A percentile compares a stretch with the other conserved stretches of the same genome.
These are phyloP conservation scores for Drosophila repleta DNA, from an alignment of 1,140 invertebrate species.

Conservation along the genomic window DNA sequence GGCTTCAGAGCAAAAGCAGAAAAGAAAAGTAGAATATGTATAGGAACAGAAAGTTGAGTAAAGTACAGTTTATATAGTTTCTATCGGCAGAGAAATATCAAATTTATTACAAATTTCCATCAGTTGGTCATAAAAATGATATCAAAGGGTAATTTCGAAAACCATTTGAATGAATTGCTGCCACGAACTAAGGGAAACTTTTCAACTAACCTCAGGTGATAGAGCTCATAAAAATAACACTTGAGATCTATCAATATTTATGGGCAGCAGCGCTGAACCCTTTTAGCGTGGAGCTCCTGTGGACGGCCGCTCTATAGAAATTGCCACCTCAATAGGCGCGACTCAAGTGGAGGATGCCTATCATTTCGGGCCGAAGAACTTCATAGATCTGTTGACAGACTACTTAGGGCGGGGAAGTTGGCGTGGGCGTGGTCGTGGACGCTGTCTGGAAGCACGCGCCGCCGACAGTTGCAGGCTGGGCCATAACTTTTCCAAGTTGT, in stretches of 20 bases:
- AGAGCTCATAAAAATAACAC: conserved; percentile 42
- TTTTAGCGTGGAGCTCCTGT: conserved; percentile 46
- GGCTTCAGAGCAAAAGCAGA: neutral
- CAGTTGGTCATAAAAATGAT: conserved; percentile 68
- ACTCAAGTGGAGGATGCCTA: conserved; percentile 60
- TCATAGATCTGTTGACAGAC: conserved; percentile 62
- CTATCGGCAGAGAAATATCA: conserved; percentile 40
- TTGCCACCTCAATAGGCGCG: conserved; percentile 34
- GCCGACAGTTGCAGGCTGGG: conserved; percentile 62
- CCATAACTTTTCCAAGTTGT: conserved; percentile 73
- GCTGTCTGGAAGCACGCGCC: conserved; percentile 61
- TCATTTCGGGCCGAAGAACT: neutral
- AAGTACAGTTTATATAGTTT: conserved; percentile 20
- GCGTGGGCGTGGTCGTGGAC: conserved; percentile 36
- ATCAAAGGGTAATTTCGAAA: conserved; percentile 62
- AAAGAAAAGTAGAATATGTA: conserved; percentile 23
- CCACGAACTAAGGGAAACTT: conserved; percentile 17
- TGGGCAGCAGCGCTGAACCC: conserved; percentile 63
- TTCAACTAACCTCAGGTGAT: conserved; percentile 29
- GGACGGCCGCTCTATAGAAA: conserved; percentile 37
- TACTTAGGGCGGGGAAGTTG: no score
- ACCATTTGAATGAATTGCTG: conserved; percentile 66
- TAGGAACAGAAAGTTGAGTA: conserved; percentile 13
- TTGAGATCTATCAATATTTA: conserved; percentile 74
- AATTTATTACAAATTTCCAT: conserved; percentile 71